Conservation (phyloP, 2,797 vertebrate genomes). For the Cercopithecus neglectus region DNA sequence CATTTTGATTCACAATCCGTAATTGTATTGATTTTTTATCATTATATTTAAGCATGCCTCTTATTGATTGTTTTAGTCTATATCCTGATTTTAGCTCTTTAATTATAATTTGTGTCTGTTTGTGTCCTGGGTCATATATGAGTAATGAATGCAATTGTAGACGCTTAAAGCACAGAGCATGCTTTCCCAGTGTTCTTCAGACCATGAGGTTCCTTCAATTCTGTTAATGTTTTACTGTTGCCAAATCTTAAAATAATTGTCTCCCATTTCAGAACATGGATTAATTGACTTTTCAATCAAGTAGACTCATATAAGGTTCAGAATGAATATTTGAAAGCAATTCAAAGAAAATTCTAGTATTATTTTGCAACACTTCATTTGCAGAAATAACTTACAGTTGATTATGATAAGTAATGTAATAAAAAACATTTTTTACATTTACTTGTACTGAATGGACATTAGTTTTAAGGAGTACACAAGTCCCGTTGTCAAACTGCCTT, state of each 20-base stretch:
- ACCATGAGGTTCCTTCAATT: not conserved
- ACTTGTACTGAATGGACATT: not conserved
- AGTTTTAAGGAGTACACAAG: not conserved
- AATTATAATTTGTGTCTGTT: conserved; percentile 4
- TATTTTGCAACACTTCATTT: not conserved
- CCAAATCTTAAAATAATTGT: not conserved
- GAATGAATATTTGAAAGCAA: not conserved
- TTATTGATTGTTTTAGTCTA: not conserved
- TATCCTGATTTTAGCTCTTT: not conserved
- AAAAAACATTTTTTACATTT: not conserved
- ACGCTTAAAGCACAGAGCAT: not conserved
- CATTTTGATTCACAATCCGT: not conserved
- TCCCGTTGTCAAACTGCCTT: not conserved
- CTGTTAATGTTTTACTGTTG: not conserved
- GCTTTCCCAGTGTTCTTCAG: not conserved
- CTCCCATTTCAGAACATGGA: not conserved
- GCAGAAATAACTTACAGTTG: not conserved
- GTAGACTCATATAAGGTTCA: not conserved
- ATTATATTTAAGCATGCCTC: not conserved
- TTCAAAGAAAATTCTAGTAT: not conserved
- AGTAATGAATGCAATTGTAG: not conserved
- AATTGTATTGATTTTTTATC: conserved; percentile 1
- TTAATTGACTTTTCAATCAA: not conserved
- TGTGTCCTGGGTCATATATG: not conserved
- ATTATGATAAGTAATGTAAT: not conserved